Evolutionary conservation across 2,888 invertebrate genomes (phyloP), one percentile per base, ranked within the genome.

Genomic region (Clitarchus hookeri): DNA sequence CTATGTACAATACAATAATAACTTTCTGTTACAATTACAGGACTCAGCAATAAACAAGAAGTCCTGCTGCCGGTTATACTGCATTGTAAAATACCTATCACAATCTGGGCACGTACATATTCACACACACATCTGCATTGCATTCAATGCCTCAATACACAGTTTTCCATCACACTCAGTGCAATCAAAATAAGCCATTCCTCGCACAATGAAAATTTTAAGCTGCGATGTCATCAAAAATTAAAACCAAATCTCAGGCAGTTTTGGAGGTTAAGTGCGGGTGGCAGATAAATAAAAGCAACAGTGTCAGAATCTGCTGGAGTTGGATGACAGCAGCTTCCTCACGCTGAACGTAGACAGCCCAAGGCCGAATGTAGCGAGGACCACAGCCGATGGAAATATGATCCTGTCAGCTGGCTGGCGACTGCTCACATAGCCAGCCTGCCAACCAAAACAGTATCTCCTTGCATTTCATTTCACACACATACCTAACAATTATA

Each of bases 261-360:
- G 8, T 65, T 9, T 19, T 65, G 65, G 48, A 48, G 8, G 48
- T 48, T 11, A 16, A 48, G 48, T 48, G 16, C 6, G 16, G 48
- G 12, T 8, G 48, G 36, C 36, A 36, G 36, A 1, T 36, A 36
- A 36, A 4, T 36, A 36, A 48, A 16, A 48, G 6, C 48, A 48
- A 23, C 65, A 65, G 11, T 19, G 65, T 65, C 65, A 65, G n/a
- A 65, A 65, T 19, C n/a, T 65, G 65, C 65, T 65, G 65, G 65
- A n/a, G 65, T 65, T 65, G 65, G 65, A 65, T 23, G 86, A n/a
- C 89, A 93, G 91, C 93, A 94, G 93, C 89, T 94, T 94, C 89
- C 94, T 94, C 85, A 94, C 92, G 91, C 94, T 94, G 91, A 94
- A 94, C 82, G 94, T 93, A 87, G 94, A 94, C 0, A 94, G 90